phyloP scores from a whole-genome alignment of 2,113 vertebrate genomes.

The Rhinolophus sinicus region DNA sequence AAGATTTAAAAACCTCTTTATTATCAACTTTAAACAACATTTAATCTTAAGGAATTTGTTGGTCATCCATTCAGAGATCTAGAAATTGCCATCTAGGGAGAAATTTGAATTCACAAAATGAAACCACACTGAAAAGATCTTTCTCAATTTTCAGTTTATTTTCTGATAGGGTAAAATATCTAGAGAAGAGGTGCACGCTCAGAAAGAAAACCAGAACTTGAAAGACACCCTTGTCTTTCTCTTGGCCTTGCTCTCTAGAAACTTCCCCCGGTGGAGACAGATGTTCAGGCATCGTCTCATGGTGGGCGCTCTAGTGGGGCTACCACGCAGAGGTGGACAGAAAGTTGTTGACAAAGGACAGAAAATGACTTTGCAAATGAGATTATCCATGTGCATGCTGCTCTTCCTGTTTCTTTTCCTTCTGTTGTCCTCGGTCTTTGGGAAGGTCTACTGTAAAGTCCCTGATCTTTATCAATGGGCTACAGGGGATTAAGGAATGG shows the following conservation, averaged over 20 bases:
- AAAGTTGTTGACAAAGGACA: neutral
- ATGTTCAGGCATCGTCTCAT: fast-evolving
- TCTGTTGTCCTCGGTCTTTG: neutral
- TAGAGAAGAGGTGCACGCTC: neutral
- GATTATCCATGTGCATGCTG: neutral
- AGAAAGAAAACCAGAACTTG: neutral
- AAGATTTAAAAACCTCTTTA: neutral
- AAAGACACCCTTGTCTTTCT: neutral
- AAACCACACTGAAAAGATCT: neutral
- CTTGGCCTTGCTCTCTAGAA: neutral
- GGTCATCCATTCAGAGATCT: neutral
- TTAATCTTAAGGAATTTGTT: neutral
- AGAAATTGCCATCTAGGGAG: neutral
- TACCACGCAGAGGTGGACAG: fast-evolving
- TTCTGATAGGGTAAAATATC: neutral
- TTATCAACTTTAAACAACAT: neutral
- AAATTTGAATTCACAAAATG: neutral
- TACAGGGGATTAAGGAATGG: neutral
- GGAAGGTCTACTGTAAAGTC: neutral
- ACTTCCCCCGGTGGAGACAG: neutral
- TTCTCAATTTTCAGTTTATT: neutral
- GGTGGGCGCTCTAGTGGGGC: neutral
- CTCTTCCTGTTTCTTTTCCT: neutral
- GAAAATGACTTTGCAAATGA: neutral
- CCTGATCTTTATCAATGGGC: neutral